These are phyloP conservation scores for Cephus sareptanus DNA, from an alignment of 2,888 invertebrate species.

Conservation along the genomic window DNA sequence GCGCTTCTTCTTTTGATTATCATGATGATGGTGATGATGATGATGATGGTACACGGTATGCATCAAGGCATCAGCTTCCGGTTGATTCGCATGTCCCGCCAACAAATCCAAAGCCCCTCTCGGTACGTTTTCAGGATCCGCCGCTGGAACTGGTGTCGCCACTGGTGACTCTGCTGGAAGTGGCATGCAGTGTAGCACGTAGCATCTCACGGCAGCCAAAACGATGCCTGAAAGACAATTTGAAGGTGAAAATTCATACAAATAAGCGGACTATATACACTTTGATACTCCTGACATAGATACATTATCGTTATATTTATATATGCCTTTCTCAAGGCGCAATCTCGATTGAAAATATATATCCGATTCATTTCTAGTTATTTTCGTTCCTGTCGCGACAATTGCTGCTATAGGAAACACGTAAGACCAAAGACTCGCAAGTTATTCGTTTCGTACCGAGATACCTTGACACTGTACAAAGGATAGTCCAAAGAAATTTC, in stretches of 20 bases:
- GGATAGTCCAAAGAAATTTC: not conserved
- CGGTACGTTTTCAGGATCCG: constrained; percentile 42
- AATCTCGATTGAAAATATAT: not conserved
- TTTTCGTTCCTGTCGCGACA: too few relatives aligned
- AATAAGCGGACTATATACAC: too few relatives aligned
- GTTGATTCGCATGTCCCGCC: constrained; percentile 56
- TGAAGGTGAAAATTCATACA: not conserved
- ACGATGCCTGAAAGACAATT: constrained; percentile 46
- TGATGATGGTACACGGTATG: constrained; percentile 48
- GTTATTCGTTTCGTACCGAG: not conserved
- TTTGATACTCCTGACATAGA: not conserved
- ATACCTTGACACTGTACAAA: too few relatives aligned
- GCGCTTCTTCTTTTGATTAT: constrained; percentile 60
- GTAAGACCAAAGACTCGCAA: not conserved
- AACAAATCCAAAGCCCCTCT: constrained; percentile 54
- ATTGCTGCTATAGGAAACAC: not conserved
- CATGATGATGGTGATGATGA: constrained; percentile 52
- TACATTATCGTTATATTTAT: not conserved
- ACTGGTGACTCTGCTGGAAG: constrained; percentile 56
- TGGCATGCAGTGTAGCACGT: constrained; percentile 58
- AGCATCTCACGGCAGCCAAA: constrained; percentile 57
- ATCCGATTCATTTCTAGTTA: not conserved
- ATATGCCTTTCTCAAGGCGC: not conserved
- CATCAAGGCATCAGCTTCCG: constrained; percentile 56
- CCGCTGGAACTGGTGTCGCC: constrained; percentile 54